Percentiles rank a stretch among this genome's conserved stretches.
Conservation (phyloP, 2,113 vertebrate species). For the Grantiella picta region DNA sequence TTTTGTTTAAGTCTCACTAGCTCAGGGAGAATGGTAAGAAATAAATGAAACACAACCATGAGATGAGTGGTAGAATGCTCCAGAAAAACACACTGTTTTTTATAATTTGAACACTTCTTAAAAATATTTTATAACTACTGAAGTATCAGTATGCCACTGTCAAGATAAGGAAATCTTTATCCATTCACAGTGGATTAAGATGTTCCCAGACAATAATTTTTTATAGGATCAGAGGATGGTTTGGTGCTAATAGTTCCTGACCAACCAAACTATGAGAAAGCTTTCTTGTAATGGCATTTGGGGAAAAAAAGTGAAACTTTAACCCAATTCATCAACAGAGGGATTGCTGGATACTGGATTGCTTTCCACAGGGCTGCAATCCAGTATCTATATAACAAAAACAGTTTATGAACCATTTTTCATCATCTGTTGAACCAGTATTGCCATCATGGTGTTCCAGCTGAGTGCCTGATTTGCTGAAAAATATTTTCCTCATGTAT, state of each 20-base stretch:
- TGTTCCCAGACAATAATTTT: background rate
- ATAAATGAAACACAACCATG: background rate
- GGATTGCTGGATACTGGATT: no score
- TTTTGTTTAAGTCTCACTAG: background rate
- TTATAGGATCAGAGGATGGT: background rate
- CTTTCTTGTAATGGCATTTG: background rate
- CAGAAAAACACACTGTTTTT: background rate
- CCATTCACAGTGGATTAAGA: background rate
- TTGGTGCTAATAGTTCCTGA: background rate
- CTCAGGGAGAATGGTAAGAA: background rate
- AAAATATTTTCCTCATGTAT: background rate
- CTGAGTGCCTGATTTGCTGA: background rate
- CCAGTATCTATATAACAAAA: background rate
- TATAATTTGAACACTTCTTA: background rate
- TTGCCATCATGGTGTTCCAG: background rate
- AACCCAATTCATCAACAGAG: background rate
- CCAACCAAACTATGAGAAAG: background rate
- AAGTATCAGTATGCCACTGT: background rate
- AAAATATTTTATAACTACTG: background rate
- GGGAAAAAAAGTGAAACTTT: background rate
- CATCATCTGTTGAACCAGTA: background rate
- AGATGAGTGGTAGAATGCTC: background rate
- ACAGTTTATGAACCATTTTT: background rate
- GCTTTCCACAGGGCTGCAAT: background rate
- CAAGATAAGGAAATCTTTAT: background rate